These are phyloP conservation scores for Gymnothorax reevesii DNA, from an alignment of 2,797 vertebrate genomes.

Conservation along the genomic window DNA sequence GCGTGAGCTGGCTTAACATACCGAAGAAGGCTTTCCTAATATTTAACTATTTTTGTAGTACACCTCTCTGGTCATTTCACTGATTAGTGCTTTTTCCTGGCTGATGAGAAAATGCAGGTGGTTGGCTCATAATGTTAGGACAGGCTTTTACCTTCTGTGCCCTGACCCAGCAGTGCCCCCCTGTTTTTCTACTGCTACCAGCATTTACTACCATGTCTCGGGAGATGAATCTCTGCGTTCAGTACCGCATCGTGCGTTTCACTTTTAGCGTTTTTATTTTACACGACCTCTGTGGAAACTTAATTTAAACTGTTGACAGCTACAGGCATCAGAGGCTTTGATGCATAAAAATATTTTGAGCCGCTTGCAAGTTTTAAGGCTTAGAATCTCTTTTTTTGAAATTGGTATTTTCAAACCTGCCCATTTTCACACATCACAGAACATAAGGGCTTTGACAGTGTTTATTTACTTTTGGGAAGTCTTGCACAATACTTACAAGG, in stretches of 20 bases:
- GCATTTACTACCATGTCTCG: neutral
- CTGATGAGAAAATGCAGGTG: neutral
- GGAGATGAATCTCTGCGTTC: neutral
- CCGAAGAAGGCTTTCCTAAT: too few relatives aligned
- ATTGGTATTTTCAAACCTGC: constrained; percentile 5
- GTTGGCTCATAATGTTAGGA: too few relatives aligned
- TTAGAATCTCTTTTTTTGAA: neutral
- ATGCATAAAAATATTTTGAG: neutral
- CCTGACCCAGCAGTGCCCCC: neutral
- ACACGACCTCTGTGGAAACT: neutral
- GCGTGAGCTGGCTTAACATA: too few relatives aligned
- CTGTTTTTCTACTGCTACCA: neutral
- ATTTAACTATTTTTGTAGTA: too few relatives aligned
- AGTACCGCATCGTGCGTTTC: neutral
- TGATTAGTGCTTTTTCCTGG: too few relatives aligned
- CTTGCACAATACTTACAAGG: neutral
- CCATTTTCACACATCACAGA: constrained; percentile 2
- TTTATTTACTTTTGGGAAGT: neutral
- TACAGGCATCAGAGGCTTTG: neutral
- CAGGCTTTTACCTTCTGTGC: too few relatives aligned
- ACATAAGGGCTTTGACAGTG: neutral
- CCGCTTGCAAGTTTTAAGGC: neutral
- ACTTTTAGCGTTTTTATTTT: neutral
- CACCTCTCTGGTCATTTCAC: too few relatives aligned
- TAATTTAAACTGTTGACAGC: constrained; percentile 16